Base-by-base conservation (phyloP, 2,113 vertebrate species). In the Peromyscus californicus region DNA sequence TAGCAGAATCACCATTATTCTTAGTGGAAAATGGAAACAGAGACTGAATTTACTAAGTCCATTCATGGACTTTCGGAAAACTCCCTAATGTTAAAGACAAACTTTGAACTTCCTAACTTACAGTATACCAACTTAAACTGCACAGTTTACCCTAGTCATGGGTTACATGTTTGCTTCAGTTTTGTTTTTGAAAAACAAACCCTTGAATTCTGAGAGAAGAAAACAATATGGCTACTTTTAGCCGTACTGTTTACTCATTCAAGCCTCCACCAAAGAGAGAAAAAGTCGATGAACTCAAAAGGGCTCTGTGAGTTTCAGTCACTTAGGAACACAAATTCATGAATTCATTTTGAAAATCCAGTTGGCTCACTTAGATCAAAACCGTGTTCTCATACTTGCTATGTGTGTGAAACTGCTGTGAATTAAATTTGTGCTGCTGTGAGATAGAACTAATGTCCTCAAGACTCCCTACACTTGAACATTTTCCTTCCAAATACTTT, bases 301-400 rank as follows among this genome's bases (percentile, higher is more conserved):
- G 36, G 45, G 1, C 4, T 36, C 69, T 48, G 65, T 0, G 75
- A 15, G 24, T 93, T 85, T 96, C 51, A 96, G 92, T 70, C 12
- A 29, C 39, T 93, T 70, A 85, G 91, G 29, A 70, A 13, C 19
- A 89, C 70, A 17, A 65, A 67, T 24, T 80, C 87, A 59, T 33
- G 63, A 39, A 85, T 83, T 93, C 72, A 57, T 82, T 76, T 94
- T 89, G 9, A 90, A 93, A 93, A 84, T 87, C 82, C 36, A 26
- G 3, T 61, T 75, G 45, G 12, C 42, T 90, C 26, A 72, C 1
- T 51, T 0, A 67, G 26, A 76, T 92, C 16, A 74, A 90, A 89
- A 79, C 7, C 31, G 12, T 61, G 6, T 42, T 87, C 5, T 69
- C 51, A 12, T 94, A 45, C 31, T 87, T 93, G 16, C 42, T 54